phyloP scores from a whole-genome alignment of 2,888 invertebrate species.

The Notocelia uddmanniana region DNA sequence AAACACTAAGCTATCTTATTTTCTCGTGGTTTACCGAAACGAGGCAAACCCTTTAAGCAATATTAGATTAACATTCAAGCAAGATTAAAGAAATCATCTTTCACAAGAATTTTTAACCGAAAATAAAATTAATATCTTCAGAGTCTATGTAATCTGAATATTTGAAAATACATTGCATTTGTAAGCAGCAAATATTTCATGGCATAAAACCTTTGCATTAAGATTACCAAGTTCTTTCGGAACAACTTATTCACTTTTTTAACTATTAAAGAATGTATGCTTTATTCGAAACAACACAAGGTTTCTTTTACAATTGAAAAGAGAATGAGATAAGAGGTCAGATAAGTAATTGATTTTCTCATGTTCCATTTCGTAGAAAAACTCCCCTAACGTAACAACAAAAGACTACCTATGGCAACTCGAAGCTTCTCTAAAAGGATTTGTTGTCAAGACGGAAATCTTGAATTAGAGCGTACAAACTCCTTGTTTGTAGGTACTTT shows the following conservation, averaged over 20 bases:
- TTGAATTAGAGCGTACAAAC: conserved; percentile 17
- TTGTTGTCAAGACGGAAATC: conserved; percentile 38
- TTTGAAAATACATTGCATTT: conserved; percentile 1
- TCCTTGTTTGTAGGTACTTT: conserved; percentile 4
- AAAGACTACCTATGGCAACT: conserved; percentile 31
- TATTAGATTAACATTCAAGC: no score
- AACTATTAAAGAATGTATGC: neutral
- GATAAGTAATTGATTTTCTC: conserved; percentile 4
- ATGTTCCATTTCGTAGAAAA: conserved; percentile 12
- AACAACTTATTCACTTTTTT: neutral
- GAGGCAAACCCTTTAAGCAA: no score
- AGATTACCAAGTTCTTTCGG: neutral
- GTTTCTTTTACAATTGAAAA: neutral
- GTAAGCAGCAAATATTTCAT: neutral
- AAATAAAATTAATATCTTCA: neutral
- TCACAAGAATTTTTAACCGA: neutral
- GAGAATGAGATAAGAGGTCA: neutral
- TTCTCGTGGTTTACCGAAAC: no score
- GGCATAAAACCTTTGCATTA: conserved; percentile 5
- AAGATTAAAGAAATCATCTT: no score
- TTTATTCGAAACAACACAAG: neutral
- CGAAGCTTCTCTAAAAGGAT: conserved; percentile 34
- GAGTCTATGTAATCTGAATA: neutral
- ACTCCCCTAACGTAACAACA: conserved; percentile 30
- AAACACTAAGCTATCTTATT: no score